Conservation (phyloP, 2,113 vertebrate species). For the Cervus canadensis region DNA sequence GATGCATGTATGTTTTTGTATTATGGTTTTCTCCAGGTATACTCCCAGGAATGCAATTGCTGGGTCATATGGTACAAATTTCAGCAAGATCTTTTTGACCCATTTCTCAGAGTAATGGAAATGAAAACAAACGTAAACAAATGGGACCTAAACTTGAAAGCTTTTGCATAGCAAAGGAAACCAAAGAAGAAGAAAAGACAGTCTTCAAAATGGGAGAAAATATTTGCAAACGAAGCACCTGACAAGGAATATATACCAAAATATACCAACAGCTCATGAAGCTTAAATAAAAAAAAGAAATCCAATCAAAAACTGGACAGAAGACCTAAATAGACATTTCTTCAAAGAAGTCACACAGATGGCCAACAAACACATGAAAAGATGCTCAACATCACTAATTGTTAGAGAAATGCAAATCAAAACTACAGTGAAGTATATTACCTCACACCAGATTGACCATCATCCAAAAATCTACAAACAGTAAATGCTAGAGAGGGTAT, state of each 20-base stretch:
- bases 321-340: neutral
- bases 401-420: neutral
- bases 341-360: neutral
- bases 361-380: neutral
- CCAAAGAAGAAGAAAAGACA: neutral
- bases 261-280: neutral
- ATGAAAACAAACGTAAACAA: neutral
- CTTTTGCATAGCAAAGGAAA: neutral
- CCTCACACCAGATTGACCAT: neutral
- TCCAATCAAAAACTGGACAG: neutral
- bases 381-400: neutral
- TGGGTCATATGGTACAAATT: neutral
- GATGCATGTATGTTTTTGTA: neutral
- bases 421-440: neutral
- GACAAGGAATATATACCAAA: neutral
- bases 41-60: neutral
- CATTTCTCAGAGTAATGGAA: neutral
- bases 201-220: neutral
- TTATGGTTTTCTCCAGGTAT: neutral
- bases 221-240: neutral
- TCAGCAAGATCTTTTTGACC: neutral
- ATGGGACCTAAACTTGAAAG: neutral
- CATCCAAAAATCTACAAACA: neutral
- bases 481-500: neutral
- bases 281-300: neutral